Conservation (phyloP, 2,797 vertebrate species). For the Threskiornis aethiopicus region DNA sequence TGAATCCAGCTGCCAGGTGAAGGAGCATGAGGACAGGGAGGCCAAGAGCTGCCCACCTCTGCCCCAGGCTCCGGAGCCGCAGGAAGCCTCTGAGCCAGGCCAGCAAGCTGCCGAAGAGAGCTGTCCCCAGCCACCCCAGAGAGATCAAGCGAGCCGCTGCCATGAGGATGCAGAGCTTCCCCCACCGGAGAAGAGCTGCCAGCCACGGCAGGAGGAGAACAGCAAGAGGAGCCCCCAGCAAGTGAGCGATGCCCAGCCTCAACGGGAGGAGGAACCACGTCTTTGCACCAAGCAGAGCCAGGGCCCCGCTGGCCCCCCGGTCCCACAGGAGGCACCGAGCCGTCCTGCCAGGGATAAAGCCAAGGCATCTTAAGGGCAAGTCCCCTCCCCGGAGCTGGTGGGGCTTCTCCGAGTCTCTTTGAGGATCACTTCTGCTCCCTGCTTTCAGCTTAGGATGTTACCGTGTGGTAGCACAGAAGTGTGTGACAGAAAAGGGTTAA, state of each 20-base stretch:
- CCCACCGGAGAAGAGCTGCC: accelerated
- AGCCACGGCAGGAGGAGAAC: not conserved
- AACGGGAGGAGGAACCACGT: not conserved
- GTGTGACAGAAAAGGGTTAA: not conserved
- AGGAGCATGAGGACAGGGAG: not conserved
- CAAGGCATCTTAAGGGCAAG: not conserved
- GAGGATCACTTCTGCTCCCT: not conserved
- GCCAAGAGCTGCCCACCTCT: not conserved
- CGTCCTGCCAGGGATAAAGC: not conserved
- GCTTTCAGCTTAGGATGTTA: not conserved
- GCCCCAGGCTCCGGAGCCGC: not conserved
- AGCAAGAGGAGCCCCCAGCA: not conserved
- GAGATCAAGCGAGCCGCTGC: not conserved
- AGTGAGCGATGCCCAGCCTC: not conserved
- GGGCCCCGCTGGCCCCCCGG: accelerated
- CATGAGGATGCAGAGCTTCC: not conserved
- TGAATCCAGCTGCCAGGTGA: not conserved
- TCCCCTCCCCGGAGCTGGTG: not conserved
- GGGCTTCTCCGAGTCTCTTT: not conserved
- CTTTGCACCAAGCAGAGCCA: not conserved
- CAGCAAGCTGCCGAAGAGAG: accelerated
- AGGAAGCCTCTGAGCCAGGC: accelerated
- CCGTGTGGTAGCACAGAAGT: not conserved
- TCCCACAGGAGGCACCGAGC: not conserved
- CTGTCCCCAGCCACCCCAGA: accelerated